Conservation (phyloP, 2,797 vertebrate genomes). For the Dallia pectoralis region DNA sequence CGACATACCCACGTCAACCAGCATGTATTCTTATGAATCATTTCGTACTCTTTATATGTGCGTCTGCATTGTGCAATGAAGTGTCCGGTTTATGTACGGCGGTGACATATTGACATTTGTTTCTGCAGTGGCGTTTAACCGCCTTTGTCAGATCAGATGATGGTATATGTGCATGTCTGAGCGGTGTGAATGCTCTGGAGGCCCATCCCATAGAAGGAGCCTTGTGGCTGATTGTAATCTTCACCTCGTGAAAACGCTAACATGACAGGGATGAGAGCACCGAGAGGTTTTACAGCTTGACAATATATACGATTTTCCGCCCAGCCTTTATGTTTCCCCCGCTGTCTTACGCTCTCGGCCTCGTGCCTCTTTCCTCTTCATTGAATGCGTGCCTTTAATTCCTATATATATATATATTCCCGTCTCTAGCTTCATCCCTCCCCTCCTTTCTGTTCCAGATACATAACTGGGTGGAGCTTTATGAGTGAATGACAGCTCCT, state of each 20-base stretch:
- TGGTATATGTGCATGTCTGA: constrained; percentile 30
- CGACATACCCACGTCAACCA: no score
- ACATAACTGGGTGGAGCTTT: constrained; percentile 41
- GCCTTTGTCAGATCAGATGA: constrained; percentile 20
- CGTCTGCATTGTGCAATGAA: neutral
- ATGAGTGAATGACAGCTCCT: constrained; percentile 47
- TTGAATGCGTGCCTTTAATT: neutral
- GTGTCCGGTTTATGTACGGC: constrained; percentile 15
- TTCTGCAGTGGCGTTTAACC: neutral
- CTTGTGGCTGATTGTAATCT: constrained; percentile 45
- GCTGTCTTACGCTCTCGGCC: neutral
- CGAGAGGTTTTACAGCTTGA: neutral
- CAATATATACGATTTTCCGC: neutral
- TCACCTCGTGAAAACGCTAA: neutral
- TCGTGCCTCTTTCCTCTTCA: neutral
- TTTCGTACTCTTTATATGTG: neutral
- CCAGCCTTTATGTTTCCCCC: neutral
- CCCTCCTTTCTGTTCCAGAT: constrained; percentile 25
- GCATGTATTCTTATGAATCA: neutral
- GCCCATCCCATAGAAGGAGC: constrained; percentile 25
- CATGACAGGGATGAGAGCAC: neutral
- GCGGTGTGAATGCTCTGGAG: constrained; percentile 35
- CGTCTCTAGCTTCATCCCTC: constrained; percentile 2
- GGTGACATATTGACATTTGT: constrained; percentile 29
- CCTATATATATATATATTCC: neutral